phyloP scores from a whole-genome alignment of 92 coral and sea anemone genomes.

The Bergia sp. region DNA sequence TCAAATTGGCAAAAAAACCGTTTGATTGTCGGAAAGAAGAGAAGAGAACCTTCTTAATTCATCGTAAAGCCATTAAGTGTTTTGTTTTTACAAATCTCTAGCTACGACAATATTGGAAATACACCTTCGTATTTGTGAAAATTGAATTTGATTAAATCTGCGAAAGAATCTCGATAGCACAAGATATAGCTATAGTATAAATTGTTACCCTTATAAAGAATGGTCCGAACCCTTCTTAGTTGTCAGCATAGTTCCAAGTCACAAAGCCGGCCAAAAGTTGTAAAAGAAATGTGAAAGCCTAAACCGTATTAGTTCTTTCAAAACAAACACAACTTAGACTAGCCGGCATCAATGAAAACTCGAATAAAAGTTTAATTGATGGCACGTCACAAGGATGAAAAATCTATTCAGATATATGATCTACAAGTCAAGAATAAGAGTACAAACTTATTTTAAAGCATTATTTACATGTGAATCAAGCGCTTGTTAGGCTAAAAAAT shows the following conservation, averaged over 20 bases:
- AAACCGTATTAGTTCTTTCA: neutral
- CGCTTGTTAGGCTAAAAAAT: neutral
- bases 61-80: conserved; percentile 4
- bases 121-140: neutral
- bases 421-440: neutral
- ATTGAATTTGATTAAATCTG: neutral
- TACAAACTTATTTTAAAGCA: neutral
- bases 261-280: neutral
- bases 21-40: neutral
- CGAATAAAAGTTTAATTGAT: neutral
- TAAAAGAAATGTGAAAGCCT: neutral
- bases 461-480: neutral
- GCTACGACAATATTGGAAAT: neutral
- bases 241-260: neutral
- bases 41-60: conserved; percentile 9
- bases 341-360: neutral
- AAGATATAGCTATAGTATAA: neutral
- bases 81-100: neutral
- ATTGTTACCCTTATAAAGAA: neutral
- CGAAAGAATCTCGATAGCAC: neutral
- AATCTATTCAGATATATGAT: neutral
- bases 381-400: neutral
- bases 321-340: neutral
- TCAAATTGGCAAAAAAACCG: neutral
- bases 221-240: neutral